A percentile compares a stretch with the other conserved stretches of the same genome.
Evolutionary conservation across 1,140 invertebrate genomes (phyloP).

Genomic region (Antheraea mylitta): DNA sequence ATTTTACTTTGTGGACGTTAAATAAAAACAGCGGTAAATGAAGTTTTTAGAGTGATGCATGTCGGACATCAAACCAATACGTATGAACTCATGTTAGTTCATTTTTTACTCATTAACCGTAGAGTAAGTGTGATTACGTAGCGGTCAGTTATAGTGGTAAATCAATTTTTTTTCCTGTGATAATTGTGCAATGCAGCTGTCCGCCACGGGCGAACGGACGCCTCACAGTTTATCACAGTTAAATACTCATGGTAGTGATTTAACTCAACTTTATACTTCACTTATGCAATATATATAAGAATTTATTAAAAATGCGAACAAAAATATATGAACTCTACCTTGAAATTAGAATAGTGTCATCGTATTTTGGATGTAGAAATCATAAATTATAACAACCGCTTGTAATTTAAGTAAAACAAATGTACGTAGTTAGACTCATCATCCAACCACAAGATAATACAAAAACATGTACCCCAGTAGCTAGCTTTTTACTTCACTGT

Average conservation of each 20-base stretch:
- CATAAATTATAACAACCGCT: no score
- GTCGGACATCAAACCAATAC: background rate
- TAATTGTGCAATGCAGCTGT: background rate
- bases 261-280: background rate
- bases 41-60: no score
- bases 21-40: no score
- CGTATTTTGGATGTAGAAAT: no score
- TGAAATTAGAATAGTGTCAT: background rate
- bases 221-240: background rate
- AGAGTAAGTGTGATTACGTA: background rate
- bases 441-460: no score
- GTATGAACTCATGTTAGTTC: background rate
- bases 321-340: background rate
- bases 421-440: no score
- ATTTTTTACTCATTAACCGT: background rate
- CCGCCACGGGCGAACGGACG: background rate
- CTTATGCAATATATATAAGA: background rate
- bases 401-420: no score
- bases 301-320: background rate
- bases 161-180: background rate
- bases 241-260: background rate
- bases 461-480: no score
- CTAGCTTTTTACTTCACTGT: no score
- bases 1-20: no score
- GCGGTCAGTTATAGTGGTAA: background rate